Conservation (phyloP, 1,140 invertebrate species). For the Orchesella cincta region DNA sequence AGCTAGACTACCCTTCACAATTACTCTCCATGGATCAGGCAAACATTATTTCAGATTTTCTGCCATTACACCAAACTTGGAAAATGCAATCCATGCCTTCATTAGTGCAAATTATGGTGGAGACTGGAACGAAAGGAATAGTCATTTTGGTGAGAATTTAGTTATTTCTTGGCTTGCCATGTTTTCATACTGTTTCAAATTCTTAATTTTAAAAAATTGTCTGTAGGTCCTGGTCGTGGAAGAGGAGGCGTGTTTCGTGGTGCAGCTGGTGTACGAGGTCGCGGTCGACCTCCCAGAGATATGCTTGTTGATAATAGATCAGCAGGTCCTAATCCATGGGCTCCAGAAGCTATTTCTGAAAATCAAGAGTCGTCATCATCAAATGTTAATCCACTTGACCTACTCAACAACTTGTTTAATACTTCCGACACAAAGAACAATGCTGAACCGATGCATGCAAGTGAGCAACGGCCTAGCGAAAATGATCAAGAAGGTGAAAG, state of each 20-base stretch:
- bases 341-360: neutral
- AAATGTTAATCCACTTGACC: neutral
- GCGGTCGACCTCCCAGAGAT: neutral
- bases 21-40: slow-evolving; percentile 70
- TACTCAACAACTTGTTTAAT: slow-evolving; percentile 5
- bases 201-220: slow-evolving; percentile 13
- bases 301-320: neutral
- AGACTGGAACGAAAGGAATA: neutral
- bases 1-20: slow-evolving; percentile 79
- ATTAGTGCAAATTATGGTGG: neutral
- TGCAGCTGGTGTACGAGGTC: neutral
- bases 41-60: slow-evolving; percentile 82
- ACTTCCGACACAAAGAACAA: neutral
- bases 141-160: slow-evolving; percentile 5
- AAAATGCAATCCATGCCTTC: slow-evolving; percentile 44
- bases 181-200: neutral
- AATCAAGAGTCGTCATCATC: neutral
- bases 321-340: neutral
- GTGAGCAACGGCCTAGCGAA: slow-evolving; percentile 3
- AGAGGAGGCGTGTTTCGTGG: neutral
- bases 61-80: slow-evolving; percentile 72
- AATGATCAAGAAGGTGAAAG: neutral
- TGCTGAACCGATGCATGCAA: neutral
- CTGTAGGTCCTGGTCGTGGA: neutral
- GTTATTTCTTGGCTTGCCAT: neutral